Base-by-base conservation (phyloP, 92 coral and sea anemone species). In the Porites divaricata region DNA sequence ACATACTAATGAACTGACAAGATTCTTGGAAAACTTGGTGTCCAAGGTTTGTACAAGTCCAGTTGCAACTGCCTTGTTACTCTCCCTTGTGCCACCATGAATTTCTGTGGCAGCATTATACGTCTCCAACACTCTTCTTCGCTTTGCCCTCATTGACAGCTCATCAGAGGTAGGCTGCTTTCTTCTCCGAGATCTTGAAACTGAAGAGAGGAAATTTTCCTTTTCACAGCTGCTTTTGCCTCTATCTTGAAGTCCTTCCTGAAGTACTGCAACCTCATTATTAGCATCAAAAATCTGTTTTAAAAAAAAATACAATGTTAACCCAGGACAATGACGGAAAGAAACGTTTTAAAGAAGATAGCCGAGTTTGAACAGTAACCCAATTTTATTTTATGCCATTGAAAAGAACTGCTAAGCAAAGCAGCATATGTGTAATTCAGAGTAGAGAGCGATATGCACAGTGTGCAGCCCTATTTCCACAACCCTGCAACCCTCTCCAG, bases 11-110 rank as follows among this genome's bases (percentile, higher is more conserved):
- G 58, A 78, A 58, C 68, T 24, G 48, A 85, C 84, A 77, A 58
- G 76, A 70, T 62, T 70, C 74, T 64, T 77, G 67, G 84, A 70
- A 73, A 77, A 72, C 72, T 86, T 77, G n/a, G 83, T 86, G 64
- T 78, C 78, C 61, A 77, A 48, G 49, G 79, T 86, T 48, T 86
- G 85, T 49, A 69, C 71, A 78, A 86, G 89, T 54, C 89, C 89
- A 78, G 79, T 72, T 41, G 78, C 84, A 78, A 56, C 89, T 77
- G 84, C 68, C 79, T 78, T 22, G n/a, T 48, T 72, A 58, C 78
- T 69, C 66, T 72, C 89, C 79, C 22, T 73, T 2, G 77, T 78
- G 11, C 80, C 89, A 26, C 85, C 74, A 62, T 86, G 89, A 67
- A 86, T 86, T 24, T 85, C 77, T 23, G 52, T 48, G 48, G 85